Conservation (phyloP, 2,797 vertebrate species). For the Echeneis naucrates region DNA sequence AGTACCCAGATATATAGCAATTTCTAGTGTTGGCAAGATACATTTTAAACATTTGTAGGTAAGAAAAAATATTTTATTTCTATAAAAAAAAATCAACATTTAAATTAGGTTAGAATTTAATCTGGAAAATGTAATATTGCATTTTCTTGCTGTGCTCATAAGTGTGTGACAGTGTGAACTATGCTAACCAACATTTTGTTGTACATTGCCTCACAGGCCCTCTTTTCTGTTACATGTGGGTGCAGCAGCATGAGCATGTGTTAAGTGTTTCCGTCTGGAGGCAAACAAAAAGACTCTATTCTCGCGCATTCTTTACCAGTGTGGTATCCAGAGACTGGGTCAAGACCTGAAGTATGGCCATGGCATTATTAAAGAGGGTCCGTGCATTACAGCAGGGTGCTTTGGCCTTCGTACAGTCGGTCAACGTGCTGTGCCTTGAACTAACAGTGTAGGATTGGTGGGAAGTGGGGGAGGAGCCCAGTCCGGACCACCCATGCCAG, state of each 20-base stretch:
- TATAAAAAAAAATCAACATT: background rate
- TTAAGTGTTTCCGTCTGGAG: constrained; percentile 77
- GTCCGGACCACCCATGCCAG: constrained; percentile 61
- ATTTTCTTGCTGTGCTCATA: constrained; percentile 41
- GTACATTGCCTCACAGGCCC: constrained; percentile 58
- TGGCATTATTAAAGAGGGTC: constrained; percentile 51
- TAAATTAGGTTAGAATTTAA: constrained; percentile 13
- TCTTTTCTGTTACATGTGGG: constrained; percentile 56
- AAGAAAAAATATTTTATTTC: background rate
- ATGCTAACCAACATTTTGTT: constrained; percentile 33
- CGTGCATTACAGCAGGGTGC: constrained; percentile 14
- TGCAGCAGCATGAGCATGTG: constrained; percentile 65
- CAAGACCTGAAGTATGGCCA: constrained; percentile 56
- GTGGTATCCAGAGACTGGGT: constrained; percentile 64
- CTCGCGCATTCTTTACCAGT: constrained; percentile 64
- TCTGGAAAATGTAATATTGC: constrained; percentile 35
- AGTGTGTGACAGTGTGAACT: constrained; percentile 59
- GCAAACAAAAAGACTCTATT: constrained; percentile 74
- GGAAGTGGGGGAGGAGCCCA: constrained; percentile 10
- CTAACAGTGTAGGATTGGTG: constrained; percentile 10
- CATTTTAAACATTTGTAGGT: background rate
- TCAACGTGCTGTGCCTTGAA: constrained; percentile 42
- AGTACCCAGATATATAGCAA: background rate
- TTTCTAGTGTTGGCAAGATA: background rate
- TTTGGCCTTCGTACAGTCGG: constrained; percentile 30